These are phyloP conservation scores for Micromesistius poutassou DNA, from an alignment of 2,797 vertebrate genomes.

Conservation along the genomic window DNA sequence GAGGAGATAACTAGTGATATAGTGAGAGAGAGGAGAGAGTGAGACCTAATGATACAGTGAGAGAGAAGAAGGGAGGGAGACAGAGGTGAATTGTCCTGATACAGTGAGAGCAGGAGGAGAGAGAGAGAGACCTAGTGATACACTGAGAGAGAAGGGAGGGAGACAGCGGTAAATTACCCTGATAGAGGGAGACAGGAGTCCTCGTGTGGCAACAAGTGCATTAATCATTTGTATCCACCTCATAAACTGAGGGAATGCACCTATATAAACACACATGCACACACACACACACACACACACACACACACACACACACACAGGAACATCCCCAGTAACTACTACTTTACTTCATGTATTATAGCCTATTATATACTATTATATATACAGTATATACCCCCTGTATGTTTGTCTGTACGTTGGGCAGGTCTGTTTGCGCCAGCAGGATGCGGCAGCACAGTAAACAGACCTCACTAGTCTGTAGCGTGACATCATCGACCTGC, in stretches of 20 bases:
- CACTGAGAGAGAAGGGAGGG: background rate
- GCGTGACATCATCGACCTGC: background rate
- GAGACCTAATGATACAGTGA: conserved; percentile 1
- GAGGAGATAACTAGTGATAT: background rate
- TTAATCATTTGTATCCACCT: conserved; percentile 1
- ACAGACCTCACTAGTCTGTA: conserved; percentile 29
- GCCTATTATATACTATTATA: no score
- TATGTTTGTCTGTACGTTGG: conserved; percentile 21
- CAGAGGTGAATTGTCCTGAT: no score
- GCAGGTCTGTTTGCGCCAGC: conserved; percentile 31
- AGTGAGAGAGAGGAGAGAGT: background rate
- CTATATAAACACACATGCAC: conserved; percentile 3
- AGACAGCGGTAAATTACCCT: background rate
- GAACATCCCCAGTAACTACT: background rate
- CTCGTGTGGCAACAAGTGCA: conserved; percentile 22
- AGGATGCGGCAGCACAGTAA: conserved; percentile 44
- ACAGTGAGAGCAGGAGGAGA: background rate
- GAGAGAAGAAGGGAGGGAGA: background rate
- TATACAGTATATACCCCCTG: conserved; percentile 7
- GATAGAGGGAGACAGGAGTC: background rate
- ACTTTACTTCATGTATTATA: background rate
- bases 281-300: conserved; percentile 1
- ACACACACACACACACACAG: conserved; percentile 10
- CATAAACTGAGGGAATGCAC: conserved; percentile 34
- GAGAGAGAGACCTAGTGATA: background rate